Evolutionary conservation across 2,888 invertebrate species (phyloP).

Genomic region (Macrophya annulata): DNA sequence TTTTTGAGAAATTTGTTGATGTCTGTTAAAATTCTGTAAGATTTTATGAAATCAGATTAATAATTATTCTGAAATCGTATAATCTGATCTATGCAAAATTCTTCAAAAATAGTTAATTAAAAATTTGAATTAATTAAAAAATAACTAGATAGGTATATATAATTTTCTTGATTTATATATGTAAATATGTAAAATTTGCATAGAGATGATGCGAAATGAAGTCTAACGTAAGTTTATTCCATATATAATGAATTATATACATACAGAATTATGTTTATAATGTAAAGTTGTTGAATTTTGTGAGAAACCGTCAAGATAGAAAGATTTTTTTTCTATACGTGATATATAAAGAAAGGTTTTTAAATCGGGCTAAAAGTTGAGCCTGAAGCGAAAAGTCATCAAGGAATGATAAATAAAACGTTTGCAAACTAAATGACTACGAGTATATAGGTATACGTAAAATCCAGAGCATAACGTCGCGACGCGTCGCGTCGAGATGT

Average conservation of each 20-base stretch:
- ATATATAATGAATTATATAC: neutral
- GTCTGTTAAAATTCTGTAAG: too few relatives aligned
- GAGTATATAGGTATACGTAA: neutral
- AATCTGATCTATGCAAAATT: neutral
- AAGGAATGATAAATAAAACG: slow-evolving; percentile 50
- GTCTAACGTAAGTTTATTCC: neutral
- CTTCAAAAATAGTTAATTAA: too few relatives aligned
- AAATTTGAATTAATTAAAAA: neutral
- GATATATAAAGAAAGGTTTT: neutral
- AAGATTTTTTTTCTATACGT: neutral
- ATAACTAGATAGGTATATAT: too few relatives aligned
- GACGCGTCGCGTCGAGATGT: slow-evolving; percentile 36
- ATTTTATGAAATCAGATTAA: too few relatives aligned
- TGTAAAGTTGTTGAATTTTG: neutral
- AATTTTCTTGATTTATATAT: too few relatives aligned
- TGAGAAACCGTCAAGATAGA: neutral
- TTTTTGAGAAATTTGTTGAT: too few relatives aligned
- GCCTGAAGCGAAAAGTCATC: slow-evolving; percentile 39
- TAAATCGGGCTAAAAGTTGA: neutral
- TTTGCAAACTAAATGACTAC: slow-evolving; percentile 15
- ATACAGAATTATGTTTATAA: neutral
- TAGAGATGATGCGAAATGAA: neutral
- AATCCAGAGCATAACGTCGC: neutral
- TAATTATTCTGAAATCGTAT: neutral
- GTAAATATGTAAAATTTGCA: neutral